Base-by-base conservation (phyloP, 2,888 invertebrate species). In the Parnassius glacialis region DNA sequence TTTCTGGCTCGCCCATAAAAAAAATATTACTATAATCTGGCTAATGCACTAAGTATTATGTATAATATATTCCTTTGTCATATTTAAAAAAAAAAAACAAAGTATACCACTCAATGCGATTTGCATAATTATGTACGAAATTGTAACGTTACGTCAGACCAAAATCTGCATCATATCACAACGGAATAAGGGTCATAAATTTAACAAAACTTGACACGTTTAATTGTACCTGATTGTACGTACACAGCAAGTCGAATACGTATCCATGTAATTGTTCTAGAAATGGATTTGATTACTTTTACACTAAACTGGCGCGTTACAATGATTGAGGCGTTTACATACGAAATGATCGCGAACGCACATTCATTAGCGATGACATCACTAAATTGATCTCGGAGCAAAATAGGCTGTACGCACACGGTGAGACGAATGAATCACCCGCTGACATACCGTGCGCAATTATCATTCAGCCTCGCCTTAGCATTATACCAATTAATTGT, bases 401-500 rank as follows among this genome's bases (percentile, higher is more conserved):
- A 61, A 65, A 64, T 64, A 64, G 64, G 62, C 67, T 64, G 61
- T 65, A 60, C 63, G 54, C 65, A 64, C 64, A 68, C 68, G 67
- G 67, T 50, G 63, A 59, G 55, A 52, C 69, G 68, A 67, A 68
- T 76, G 76, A 75, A 70, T 78, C 77, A 78, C 71, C 74, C 74
- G 72, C 75, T 75, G 80, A 72, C 74, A 79, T 79, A 75, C 73
- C 75, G 75, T 74, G 74, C 68, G 78, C 81, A 85, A 84, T 85
- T 82, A 85, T 81, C 65, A 70, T 67, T 54, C 74, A 66, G 80
- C 80, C 85, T 76, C 83, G 81, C 85, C 86, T 73, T 80, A 79
- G 80, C 78, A 82, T 84, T 83, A 87, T 75, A 72, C 74, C 85
- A 85, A 87, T 88, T 88, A 87, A 88, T 86, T 81, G 87, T 85